Percentiles rank a stretch among this genome's conserved stretches.
These are phyloP conservation scores for Apodemia duryi DNA, from an alignment of 2,888 invertebrate genomes.

Conservation along the genomic window DNA sequence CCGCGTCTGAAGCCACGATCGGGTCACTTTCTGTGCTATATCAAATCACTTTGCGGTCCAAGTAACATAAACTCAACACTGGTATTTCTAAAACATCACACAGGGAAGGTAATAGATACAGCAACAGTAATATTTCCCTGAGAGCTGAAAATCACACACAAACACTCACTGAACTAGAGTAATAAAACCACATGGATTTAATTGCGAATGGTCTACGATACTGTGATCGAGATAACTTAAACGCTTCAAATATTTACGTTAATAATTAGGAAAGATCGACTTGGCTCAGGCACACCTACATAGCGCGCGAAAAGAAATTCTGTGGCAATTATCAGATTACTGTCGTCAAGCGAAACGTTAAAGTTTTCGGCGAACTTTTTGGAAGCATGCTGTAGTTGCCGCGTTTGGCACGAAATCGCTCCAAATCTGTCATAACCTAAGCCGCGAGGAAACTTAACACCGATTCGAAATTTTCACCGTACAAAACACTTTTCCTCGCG, in stretches of 20 bases:
- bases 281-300: slow-evolving; percentile 38
- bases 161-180: slow-evolving; percentile 36
- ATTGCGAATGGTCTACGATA: slow-evolving; percentile 35
- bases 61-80: slow-evolving; percentile 69
- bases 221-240: slow-evolving; percentile 25
- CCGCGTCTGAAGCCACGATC: slow-evolving; percentile 62
- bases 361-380: slow-evolving; percentile 54
- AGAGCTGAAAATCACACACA: slow-evolving; percentile 62
- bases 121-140: slow-evolving; percentile 55
- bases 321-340: slow-evolving; percentile 64
- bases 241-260: slow-evolving; percentile 46
- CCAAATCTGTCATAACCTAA: slow-evolving; percentile 47
- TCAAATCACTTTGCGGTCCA: slow-evolving; percentile 72
- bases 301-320: slow-evolving; percentile 59
- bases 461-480: slow-evolving; percentile 56
- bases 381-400: slow-evolving; percentile 56
- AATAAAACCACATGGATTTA: slow-evolving; percentile 36
- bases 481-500: slow-evolving; percentile 59
- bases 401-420: slow-evolving; percentile 49
- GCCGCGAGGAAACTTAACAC: slow-evolving; percentile 44
- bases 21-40: slow-evolving; percentile 70
- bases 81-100: slow-evolving; percentile 55
- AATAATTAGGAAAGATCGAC: slow-evolving; percentile 42
- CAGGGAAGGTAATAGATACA: slow-evolving; percentile 69
- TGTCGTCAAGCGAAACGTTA: slow-evolving; percentile 50